Evolutionary conservation across 2,113 vertebrate genomes (phyloP).

Genomic region (Diadophis punctatus): DNA sequence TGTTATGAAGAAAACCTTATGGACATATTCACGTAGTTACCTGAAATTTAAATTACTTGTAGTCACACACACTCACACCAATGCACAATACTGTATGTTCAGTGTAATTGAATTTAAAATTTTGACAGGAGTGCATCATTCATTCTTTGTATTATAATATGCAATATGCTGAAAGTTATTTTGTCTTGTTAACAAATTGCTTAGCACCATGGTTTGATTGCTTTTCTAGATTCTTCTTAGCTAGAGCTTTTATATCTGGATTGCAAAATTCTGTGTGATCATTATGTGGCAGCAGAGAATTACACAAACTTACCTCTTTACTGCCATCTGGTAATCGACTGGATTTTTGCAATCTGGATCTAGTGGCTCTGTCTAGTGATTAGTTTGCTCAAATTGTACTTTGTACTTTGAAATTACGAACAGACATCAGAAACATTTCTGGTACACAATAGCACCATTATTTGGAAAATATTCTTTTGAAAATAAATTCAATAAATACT

Average conservation of each 20-base stretch:
- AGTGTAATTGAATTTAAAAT: not conserved
- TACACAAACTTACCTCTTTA: not conserved
- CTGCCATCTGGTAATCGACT: not conserved
- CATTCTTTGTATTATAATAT: not conserved
- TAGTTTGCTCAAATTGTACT: not conserved
- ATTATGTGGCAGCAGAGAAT: not conserved
- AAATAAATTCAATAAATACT: not conserved
- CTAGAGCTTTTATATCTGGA: not conserved
- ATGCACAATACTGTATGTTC: not conserved
- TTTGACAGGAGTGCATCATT: not conserved
- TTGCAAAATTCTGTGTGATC: not conserved
- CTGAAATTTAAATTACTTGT: not conserved
- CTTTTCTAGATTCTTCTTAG: not conserved
- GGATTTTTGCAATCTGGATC: not conserved
- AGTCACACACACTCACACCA: not conserved
- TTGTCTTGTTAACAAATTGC: not conserved
- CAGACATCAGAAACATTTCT: not conserved
- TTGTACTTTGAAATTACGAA: conserved; percentile 5
- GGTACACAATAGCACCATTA: not conserved
- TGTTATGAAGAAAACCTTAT: not conserved
- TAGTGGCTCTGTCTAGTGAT: not conserved
- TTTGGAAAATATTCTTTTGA: not conserved
- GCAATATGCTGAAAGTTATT: not conserved
- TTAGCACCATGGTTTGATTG: not conserved
- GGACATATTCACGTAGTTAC: not conserved